Percentiles rank a stretch among this genome's conserved stretches.
Conservation (phyloP, 2,113 vertebrate genomes). For the Rallus limicola region DNA sequence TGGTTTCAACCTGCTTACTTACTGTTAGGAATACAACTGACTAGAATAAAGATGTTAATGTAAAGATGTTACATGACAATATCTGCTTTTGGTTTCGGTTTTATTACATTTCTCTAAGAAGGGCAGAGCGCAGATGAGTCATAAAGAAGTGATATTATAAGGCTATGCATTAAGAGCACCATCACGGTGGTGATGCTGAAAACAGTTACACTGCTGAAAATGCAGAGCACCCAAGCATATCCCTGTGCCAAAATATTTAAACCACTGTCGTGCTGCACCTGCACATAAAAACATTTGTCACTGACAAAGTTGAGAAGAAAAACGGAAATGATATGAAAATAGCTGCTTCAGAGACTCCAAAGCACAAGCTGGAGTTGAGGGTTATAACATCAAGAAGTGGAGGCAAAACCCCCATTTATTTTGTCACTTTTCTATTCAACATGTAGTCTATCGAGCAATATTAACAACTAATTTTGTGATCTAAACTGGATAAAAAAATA, state of each 20-base stretch:
- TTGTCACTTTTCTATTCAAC: not conserved
- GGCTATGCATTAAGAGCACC: not conserved
- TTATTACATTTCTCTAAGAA: not conserved
- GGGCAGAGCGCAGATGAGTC: not conserved
- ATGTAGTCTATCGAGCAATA: not conserved
- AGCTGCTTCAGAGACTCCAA: not conserved
- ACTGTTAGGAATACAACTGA: not conserved
- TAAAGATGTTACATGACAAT: not conserved
- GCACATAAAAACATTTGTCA: not conserved
- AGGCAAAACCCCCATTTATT: not conserved
- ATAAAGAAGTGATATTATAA: not conserved
- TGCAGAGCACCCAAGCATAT: not conserved
- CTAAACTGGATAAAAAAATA: not conserved
- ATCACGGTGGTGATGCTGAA: not conserved
- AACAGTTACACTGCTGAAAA: not conserved
- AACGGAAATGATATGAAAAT: not conserved
- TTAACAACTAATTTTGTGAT: not conserved
- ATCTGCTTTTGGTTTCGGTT: not conserved
- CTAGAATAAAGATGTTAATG: not conserved
- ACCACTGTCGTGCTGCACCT: not conserved
- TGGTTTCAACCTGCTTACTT: not conserved
- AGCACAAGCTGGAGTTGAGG: not conserved
- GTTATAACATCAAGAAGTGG: not conserved
- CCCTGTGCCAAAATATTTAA: not conserved
- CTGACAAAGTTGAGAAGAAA: not conserved